These are phyloP conservation scores for Acipenser ruthenus DNA, from an alignment of 2,797 vertebrate species.

Conservation along the genomic window DNA sequence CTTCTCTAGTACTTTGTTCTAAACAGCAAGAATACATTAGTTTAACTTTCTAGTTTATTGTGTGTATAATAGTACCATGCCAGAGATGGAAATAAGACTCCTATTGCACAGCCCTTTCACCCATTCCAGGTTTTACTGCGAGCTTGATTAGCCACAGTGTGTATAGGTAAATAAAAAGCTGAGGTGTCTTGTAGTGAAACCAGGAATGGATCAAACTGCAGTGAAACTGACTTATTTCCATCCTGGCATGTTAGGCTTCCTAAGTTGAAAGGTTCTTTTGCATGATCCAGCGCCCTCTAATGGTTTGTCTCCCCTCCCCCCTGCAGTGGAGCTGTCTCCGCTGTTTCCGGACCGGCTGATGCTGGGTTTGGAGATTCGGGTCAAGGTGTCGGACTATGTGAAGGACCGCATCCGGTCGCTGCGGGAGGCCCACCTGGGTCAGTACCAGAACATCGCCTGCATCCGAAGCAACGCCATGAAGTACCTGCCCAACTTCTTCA, in stretches of 20 bases:
- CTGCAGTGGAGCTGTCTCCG: constrained; percentile 71
- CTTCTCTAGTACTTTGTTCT: no score
- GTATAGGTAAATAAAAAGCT: no score
- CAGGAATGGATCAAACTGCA: not conserved
- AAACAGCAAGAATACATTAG: no score
- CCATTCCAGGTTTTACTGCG: no score
- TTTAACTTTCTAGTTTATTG: no score
- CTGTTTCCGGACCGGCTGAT: constrained; percentile 79
- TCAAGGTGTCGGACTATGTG: constrained; percentile 87
- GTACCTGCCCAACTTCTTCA: constrained; percentile 86
- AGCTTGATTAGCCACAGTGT: no score
- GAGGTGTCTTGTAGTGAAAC: not conserved
- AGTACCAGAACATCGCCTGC: constrained; percentile 84
- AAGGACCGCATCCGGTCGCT: constrained; percentile 76
- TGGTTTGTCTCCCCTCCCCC: not conserved
- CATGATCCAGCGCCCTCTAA: no score
- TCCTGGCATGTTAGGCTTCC: no score
- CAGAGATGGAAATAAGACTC: no score
- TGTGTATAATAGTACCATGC: no score
- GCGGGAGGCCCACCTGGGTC: constrained; percentile 58
- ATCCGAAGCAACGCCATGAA: constrained; percentile 90
- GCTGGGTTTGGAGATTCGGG: constrained; percentile 82
- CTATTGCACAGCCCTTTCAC: no score
- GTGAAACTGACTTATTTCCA: not conserved
- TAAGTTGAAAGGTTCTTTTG: not conserved